Evolutionary conservation across 2,113 vertebrate species (phyloP).

Genomic region (Gambusia holbrooki): DNA sequence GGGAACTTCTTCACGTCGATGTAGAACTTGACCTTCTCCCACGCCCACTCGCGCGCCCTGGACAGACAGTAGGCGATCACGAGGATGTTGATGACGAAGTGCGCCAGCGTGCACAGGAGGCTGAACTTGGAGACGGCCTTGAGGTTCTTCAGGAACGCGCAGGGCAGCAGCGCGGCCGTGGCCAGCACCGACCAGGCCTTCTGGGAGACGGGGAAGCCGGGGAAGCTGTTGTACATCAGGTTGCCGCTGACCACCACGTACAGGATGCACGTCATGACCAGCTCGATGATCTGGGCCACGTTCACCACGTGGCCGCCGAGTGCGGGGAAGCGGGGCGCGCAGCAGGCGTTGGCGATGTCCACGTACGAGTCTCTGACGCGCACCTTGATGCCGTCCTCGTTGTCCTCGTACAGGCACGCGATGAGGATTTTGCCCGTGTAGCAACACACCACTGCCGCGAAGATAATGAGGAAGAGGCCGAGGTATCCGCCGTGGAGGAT

Average conservation of each 20-base stretch:
- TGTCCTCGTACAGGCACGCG: constrained; percentile 96
- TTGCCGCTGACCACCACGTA: constrained; percentile 98
- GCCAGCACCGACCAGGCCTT: constrained; percentile 97
- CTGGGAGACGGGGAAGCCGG: constrained; percentile 90
- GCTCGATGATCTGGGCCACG: constrained; percentile 97
- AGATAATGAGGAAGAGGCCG: constrained; percentile 98
- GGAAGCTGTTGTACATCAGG: constrained; percentile 98
- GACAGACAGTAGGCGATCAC: constrained; percentile 97
- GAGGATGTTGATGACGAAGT: constrained; percentile 94
- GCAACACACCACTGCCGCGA: constrained; percentile 96
- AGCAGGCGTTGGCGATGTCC: constrained; percentile 97
- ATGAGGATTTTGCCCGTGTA: constrained; percentile 99
- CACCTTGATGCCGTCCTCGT: constrained; percentile 93
- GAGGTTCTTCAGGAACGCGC: constrained; percentile 95
- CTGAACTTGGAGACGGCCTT: constrained; percentile 98
- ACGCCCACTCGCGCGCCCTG: constrained; percentile 94
- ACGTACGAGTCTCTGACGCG: constrained; percentile 97
- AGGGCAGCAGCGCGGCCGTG: constrained; percentile 91
- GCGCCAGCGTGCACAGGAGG: constrained; percentile 92
- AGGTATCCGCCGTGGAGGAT: constrained; percentile 98
- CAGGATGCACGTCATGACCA: constrained; percentile 98
- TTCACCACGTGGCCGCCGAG: constrained; percentile 94
- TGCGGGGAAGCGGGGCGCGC: constrained; percentile 89
- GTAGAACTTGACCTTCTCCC: constrained; percentile 99
- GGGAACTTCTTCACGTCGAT: constrained; percentile 98